phyloP scores from a whole-genome alignment of 2,797 vertebrate genomes.

The Diplodus puntazzo region DNA sequence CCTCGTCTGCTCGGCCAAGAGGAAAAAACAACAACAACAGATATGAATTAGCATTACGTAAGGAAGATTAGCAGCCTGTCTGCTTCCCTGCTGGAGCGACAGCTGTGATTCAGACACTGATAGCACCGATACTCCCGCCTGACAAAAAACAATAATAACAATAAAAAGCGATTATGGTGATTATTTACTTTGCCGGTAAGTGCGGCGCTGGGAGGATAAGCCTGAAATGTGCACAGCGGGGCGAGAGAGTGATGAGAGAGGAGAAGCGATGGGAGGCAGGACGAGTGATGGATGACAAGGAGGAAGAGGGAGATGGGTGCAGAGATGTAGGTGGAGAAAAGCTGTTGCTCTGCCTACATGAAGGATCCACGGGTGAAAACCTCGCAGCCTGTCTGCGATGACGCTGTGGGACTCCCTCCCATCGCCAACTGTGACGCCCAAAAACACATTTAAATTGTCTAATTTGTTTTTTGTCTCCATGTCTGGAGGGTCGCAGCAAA shows the following conservation, averaged over 20 bases:
- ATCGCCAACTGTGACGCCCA: no score
- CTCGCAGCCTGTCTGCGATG: background rate
- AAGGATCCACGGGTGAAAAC: background rate
- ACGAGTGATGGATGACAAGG: conserved; percentile 19
- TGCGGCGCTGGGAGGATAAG: conserved; percentile 8
- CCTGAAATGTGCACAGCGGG: conserved; percentile 13
- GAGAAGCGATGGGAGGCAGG: background rate
- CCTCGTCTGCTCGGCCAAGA: conserved; percentile 20
- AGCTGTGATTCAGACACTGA: conserved; percentile 66
- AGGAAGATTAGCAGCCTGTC: conserved; percentile 50
- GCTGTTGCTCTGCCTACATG: background rate
- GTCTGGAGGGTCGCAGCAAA: background rate
- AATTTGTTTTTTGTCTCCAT: no score
- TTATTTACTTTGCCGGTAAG: conserved; percentile 35
- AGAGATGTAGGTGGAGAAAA: background rate
- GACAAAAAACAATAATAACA: conserved; percentile 37
- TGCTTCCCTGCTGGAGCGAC: conserved; percentile 49
- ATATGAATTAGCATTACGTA: conserved; percentile 57
- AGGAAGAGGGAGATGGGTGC: conserved; percentile 1
- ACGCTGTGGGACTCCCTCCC: background rate
- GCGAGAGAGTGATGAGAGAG: background rate
- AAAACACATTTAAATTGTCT: background rate
- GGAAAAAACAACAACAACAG: conserved; percentile 30
- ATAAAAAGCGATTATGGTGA: conserved; percentile 39
- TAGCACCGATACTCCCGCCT: conserved; percentile 26